phyloP scores from a whole-genome alignment of 2,113 vertebrate genomes.

The Leucopsar rothschildi region DNA sequence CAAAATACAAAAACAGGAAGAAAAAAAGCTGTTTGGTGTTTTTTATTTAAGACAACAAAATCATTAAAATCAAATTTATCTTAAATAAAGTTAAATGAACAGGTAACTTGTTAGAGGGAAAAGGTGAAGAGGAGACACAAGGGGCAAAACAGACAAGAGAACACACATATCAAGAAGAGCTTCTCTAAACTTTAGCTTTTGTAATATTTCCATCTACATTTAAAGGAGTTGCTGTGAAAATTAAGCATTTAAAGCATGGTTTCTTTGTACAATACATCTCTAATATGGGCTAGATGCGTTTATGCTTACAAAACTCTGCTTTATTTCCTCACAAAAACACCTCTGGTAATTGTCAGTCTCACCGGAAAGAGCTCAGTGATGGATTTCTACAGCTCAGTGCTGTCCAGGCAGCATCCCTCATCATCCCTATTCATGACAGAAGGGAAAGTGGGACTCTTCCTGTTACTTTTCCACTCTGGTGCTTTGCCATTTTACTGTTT shows the following conservation, averaged over 20 bases:
- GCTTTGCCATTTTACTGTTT: neutral
- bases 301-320: rapidly evolving
- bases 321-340: neutral
- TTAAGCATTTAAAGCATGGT: neutral
- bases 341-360: neutral
- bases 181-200: neutral
- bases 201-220: neutral
- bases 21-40: neutral
- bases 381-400: neutral
- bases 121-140: neutral
- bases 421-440: neutral
- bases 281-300: neutral
- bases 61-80: neutral
- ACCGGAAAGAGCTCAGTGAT: neutral
- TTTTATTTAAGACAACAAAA: neutral
- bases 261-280: neutral
- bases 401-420: neutral
- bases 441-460: neutral
- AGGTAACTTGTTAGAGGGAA: neutral
- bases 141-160: neutral
- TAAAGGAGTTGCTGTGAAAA: neutral
- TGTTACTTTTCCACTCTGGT: rapidly evolving
- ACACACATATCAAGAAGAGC: neutral
- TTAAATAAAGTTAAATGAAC: neutral
- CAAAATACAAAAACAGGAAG: neutral